Evolutionary conservation across 2,888 invertebrate genomes (phyloP), one percentile per base, ranked within the genome.

Genomic region (Scaptomyza polygonia): DNA sequence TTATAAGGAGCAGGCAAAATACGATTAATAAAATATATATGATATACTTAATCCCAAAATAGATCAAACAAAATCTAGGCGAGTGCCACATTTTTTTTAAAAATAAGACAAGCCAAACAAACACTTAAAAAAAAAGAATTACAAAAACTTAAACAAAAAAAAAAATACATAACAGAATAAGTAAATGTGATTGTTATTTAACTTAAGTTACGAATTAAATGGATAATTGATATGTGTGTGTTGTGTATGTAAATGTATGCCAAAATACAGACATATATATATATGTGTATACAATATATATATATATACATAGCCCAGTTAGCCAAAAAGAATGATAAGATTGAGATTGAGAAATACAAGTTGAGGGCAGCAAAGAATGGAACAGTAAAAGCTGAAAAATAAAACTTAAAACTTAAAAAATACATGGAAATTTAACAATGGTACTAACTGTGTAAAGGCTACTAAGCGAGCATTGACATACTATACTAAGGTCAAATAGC

Each of bases 161-260:
- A 54, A 44, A 52, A 21, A 34, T 56, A 59, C 52, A 49, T 66
- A 80, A 72, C 77, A 75, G 71, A 74, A 88, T 76, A 86, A 90
- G 86, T 89, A 89, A 89, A 90, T 90, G 90, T 90, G 90, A 89
- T 89, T 90, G 90, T 89, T 89, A 90, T 89, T 90, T 88, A 87
- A 88, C 79, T 89, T 89, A 89, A 88, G 89, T 79, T 86, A 86
- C 75, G 34, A 69, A 77, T 81, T 87, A 73, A 82, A 74, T 71
- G 69, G 64, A 76, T 72, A 72, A 44, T 63, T 72, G 39, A 73
- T 56, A 56, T 70, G 64, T 79, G 52, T 79, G 70, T 72, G n/a
- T 54, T 72, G 65, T 81, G 74, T 73, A 66, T 79, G 73, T 74
- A 59, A 67, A 53, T 47, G 72, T 71, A 76, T 73, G 72, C 76